A percentile compares a stretch with the other conserved stretches of the same genome.
phyloP scores from a whole-genome alignment of 2,888 invertebrate species.

The Trachelus tabidus region DNA sequence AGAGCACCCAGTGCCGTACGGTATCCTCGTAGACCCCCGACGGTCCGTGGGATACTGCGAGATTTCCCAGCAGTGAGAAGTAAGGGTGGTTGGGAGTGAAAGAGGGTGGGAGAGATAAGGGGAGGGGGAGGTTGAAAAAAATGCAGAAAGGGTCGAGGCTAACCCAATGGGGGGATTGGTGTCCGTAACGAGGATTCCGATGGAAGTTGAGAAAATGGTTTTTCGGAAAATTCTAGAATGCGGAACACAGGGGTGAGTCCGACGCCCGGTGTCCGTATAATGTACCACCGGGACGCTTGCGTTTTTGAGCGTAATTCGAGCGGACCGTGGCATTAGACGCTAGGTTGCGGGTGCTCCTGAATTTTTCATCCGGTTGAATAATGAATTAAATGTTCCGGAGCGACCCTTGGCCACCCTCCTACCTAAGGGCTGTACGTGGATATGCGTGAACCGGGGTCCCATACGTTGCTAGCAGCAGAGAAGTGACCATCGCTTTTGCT shows the following conservation, averaged over 20 bases:
- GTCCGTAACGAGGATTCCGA: background rate
- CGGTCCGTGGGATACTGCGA: conserved; percentile 25
- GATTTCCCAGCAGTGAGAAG: conserved; percentile 16
- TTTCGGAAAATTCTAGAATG: background rate
- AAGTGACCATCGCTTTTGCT: conserved; percentile 59
- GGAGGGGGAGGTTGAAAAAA: conserved; percentile 3
- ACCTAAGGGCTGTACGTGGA: conserved; percentile 22
- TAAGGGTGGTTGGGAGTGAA: background rate
- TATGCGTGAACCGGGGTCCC: conserved; percentile 40
- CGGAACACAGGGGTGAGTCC: background rate
- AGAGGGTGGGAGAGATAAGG: background rate
- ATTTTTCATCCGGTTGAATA: conserved; percentile 63
- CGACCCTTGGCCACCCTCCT: conserved; percentile 39
- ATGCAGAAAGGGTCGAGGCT: background rate
- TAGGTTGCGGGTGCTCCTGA: conserved; percentile 35
- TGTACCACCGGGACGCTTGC: background rate
- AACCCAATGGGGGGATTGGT: background rate
- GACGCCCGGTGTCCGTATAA: background rate
- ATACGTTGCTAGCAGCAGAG: conserved; percentile 55
- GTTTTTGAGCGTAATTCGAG: conserved; percentile 19
- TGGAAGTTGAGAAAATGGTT: background rate
- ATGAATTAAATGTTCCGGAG: conserved; percentile 64
- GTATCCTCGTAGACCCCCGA: conserved; percentile 21
- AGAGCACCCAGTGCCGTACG: conserved; percentile 43
- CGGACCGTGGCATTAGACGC: conserved; percentile 29